Conservation (phyloP, 2,113 vertebrate species). For the Opisthocomus hoazin region DNA sequence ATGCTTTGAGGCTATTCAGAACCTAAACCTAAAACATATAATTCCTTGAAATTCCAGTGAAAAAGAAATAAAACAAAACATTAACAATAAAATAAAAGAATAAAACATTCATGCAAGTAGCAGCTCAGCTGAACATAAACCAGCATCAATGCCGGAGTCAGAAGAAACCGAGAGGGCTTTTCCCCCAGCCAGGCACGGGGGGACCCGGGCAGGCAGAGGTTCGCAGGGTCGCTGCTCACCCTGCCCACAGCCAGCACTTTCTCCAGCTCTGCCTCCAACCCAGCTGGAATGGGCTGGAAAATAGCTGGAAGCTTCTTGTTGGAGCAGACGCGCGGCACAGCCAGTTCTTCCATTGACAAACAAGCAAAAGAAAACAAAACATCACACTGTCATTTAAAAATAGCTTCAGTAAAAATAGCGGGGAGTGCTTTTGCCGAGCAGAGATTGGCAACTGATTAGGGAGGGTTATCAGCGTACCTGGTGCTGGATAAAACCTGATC, state of each 20-base stretch:
- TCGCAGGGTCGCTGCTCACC: not conserved
- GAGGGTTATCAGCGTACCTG: not conserved
- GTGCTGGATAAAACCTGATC: constrained; percentile 9
- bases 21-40: not conserved
- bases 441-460: not conserved
- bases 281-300: constrained; percentile 12
- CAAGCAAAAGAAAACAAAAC: not conserved
- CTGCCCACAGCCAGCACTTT: not conserved
- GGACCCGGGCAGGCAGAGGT: not conserved
- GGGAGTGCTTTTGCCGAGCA: not conserved
- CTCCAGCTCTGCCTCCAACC: not conserved
- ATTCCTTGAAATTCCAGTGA: not conserved
- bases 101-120: not conserved
- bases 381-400: constrained; percentile 38
- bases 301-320: constrained; percentile 31
- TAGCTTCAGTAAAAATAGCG: not conserved
- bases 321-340: not conserved
- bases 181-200: not conserved
- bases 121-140: not conserved
- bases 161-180: constrained; percentile 5
- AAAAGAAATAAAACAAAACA: not conserved
- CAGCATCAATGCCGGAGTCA: not conserved
- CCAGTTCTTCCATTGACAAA: constrained; percentile 31
- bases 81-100: no score
- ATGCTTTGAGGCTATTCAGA: not conserved